phyloP scores from a whole-genome alignment of 2,797 vertebrate genomes.

The Propithecus perrieri region DNA sequence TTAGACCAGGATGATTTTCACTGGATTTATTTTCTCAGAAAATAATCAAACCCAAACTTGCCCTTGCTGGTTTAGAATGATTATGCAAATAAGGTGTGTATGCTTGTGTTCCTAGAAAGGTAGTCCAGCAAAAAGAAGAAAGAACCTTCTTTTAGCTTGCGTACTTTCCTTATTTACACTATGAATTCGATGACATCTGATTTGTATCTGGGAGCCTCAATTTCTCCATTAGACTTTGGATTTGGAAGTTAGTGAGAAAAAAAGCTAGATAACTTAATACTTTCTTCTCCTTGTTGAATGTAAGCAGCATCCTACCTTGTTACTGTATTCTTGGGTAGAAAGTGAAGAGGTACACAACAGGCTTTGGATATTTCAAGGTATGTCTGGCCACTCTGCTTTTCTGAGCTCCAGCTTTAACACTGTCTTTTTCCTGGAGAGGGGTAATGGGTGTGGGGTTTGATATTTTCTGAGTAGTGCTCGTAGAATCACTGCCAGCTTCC shows the following conservation, averaged over 20 bases:
- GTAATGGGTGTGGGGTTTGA: not conserved
- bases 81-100: not conserved
- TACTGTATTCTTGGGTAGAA: not conserved
- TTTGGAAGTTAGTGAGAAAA: not conserved
- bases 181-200: not conserved
- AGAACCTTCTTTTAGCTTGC: not conserved
- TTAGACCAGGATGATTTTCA: not conserved
- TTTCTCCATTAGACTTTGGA: not conserved
- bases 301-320: not conserved
- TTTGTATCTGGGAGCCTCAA: not conserved
- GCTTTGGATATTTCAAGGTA: not conserved
- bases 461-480: slow-evolving; percentile 6
- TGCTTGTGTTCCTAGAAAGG: slow-evolving; percentile 31
- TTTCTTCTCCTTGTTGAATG: not conserved
- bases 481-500: not conserved
- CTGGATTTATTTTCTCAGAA: slow-evolving; percentile 46
- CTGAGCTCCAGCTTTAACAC: not conserved
- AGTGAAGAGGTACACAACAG: not conserved
- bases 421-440: slow-evolving; percentile 11
- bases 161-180: not conserved
- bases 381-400: not conserved
- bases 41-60: slow-evolving; percentile 14
- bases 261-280: not conserved
- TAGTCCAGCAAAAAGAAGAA: not conserved
- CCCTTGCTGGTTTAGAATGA: not conserved